phyloP scores from a whole-genome alignment of 2,888 invertebrate species.

The Melieria picta region DNA sequence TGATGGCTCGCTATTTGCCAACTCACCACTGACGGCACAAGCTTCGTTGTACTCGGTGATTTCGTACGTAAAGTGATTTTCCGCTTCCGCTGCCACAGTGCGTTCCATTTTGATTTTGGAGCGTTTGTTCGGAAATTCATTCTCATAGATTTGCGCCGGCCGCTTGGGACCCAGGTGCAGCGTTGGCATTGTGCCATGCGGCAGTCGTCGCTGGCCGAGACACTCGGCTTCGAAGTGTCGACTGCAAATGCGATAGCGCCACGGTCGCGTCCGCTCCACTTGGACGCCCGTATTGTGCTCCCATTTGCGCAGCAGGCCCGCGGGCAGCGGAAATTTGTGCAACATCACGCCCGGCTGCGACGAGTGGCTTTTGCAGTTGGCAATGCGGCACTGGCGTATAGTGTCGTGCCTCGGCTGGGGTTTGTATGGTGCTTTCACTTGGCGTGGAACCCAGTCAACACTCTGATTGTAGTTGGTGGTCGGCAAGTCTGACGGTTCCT shows the following conservation, averaged over 20 bases:
- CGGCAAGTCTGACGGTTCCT: neutral
- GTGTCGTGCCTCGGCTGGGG: slow-evolving; percentile 12
- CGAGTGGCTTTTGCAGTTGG: slow-evolving; percentile 45
- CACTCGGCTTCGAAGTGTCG: slow-evolving; percentile 52
- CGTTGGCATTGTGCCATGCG: slow-evolving; percentile 54
- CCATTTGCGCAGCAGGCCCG: slow-evolving; percentile 50
- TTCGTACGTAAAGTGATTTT: neutral
- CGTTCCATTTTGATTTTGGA: neutral
- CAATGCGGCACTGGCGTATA: slow-evolving; percentile 48
- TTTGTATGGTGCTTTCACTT: no score
- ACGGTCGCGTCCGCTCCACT: slow-evolving; percentile 45
- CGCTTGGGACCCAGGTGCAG: slow-evolving; percentile 45
- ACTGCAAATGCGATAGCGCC: slow-evolving; percentile 56
- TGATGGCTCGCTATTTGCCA: neutral
- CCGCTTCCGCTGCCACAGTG: neutral
- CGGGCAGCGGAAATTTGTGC: slow-evolving; percentile 51
- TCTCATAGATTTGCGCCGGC: slow-evolving; percentile 20
- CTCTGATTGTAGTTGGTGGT: no score
- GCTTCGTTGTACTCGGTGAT: neutral
- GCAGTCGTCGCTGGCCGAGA: slow-evolving; percentile 45
- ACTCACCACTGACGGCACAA: neutral
- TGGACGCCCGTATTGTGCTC: slow-evolving; percentile 52
- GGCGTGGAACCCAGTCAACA: no score
- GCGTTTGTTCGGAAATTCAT: slow-evolving; percentile 6
- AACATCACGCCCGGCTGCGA: slow-evolving; percentile 46